These are phyloP conservation scores for Bombus ignitus DNA, from an alignment of 1,140 invertebrate species.

Conservation along the genomic window DNA sequence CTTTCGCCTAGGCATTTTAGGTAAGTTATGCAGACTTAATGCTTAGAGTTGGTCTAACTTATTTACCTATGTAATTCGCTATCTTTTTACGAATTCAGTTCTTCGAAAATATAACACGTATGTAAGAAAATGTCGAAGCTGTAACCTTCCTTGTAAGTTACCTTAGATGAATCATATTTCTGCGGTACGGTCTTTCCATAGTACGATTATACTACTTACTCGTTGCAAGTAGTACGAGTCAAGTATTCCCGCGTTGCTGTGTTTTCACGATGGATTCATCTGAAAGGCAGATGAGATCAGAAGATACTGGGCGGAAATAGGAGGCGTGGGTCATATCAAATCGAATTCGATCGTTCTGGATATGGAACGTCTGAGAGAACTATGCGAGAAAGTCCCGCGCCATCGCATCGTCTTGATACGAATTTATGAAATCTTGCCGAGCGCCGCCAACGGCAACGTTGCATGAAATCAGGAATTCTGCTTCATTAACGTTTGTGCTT, in stretches of 20 bases:
- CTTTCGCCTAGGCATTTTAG: slow-evolving; percentile 95
- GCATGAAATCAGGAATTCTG: slow-evolving; percentile 55
- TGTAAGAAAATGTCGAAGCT: neutral
- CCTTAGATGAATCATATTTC: neutral
- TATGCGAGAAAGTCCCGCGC: neutral
- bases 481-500: slow-evolving; percentile 49
- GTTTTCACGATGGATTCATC: neutral
- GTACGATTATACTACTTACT: neutral
- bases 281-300: neutral
- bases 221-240: neutral
- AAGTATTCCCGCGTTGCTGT: neutral
- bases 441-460: slow-evolving; percentile 5
- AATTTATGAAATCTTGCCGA: slow-evolving; percentile 47
- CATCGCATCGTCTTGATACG: neutral
- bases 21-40: slow-evolving; percentile 83
- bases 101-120: too few relatives aligned
- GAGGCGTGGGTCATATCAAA: neutral
- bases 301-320: neutral
- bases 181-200: neutral
- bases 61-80: too few relatives aligned
- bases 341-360: neutral
- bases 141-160: neutral
- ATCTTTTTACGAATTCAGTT: too few relatives aligned
- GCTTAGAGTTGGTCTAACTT: too few relatives aligned
- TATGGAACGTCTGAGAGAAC: slow-evolving; percentile 3